These are phyloP conservation scores for Rostratula benghalensis DNA, from an alignment of 2,113 vertebrate species.

Conservation along the genomic window DNA sequence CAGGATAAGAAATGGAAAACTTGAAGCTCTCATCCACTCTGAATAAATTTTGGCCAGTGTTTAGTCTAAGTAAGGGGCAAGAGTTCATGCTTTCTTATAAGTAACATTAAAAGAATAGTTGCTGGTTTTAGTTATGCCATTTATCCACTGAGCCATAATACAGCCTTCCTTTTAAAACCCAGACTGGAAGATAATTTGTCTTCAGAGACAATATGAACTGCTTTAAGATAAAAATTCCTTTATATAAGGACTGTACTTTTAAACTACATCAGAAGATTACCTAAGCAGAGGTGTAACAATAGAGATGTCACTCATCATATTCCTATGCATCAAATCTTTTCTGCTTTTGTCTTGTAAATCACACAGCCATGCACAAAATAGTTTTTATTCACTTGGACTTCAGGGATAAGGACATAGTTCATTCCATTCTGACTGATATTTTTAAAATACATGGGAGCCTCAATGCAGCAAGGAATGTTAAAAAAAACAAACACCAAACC, in stretches of 20 bases:
- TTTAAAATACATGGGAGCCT: neutral
- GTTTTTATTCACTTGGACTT: neutral
- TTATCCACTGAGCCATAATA: neutral
- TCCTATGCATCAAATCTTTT: neutral
- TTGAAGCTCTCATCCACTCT: neutral
- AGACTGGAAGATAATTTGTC: neutral
- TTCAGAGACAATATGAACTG: neutral
- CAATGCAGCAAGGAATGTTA: neutral
- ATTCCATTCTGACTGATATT: neutral
- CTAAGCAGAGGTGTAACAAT: neutral
- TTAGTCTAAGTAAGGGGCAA: neutral
- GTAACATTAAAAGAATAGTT: neutral
- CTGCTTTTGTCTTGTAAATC: neutral
- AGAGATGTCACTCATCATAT: neutral
- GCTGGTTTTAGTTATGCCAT: neutral
- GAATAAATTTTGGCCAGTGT: neutral
- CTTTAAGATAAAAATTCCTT: neutral
- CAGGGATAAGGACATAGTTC: neutral
- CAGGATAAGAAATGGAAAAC: neutral
- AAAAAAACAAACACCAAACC: neutral
- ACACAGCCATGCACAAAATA: neutral
- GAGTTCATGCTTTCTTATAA: neutral
- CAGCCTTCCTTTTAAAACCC: neutral
- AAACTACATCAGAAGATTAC: neutral
- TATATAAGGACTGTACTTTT: neutral